Evolutionary conservation across 2,113 vertebrate genomes (phyloP).

Genomic region (Castor canadensis): DNA sequence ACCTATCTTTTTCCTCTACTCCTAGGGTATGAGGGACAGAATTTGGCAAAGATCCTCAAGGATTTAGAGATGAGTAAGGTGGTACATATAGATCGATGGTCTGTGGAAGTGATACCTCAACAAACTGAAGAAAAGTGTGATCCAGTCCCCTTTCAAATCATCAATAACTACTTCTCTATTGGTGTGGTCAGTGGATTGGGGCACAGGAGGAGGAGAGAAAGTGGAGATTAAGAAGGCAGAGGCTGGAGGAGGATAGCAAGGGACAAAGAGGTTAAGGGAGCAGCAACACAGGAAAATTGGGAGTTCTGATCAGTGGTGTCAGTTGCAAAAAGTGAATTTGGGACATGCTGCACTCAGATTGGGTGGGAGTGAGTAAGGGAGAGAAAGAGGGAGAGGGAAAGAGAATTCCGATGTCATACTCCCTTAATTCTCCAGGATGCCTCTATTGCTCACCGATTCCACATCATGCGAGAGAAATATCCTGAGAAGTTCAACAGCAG

Average conservation of each 20-base stretch:
- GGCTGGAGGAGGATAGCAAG: background rate
- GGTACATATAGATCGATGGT: conserved; percentile 93
- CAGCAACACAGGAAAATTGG: background rate
- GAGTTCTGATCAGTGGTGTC: background rate
- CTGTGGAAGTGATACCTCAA: conserved; percentile 89
- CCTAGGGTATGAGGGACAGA: conserved; percentile 93
- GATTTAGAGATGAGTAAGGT: conserved; percentile 88
- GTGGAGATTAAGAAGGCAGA: background rate
- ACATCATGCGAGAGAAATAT: conserved; percentile 94
- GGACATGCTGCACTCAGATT: background rate
- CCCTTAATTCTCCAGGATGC: conserved; percentile 87
- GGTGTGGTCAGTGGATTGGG: conserved; percentile 89
- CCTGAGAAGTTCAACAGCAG: conserved; percentile 97
- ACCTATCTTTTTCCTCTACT: background rate
- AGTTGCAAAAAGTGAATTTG: background rate
- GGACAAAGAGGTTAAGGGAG: background rate
- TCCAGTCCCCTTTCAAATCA: conserved; percentile 94
- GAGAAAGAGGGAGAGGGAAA: background rate
- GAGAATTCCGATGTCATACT: background rate
- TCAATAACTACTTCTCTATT: conserved; percentile 98
- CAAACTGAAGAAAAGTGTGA: conserved; percentile 89
- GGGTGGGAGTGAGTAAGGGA: rapidly evolving
- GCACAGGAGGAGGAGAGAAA: background rate
- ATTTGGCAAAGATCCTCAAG: conserved; percentile 89
- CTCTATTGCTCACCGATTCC: conserved; percentile 95